These are phyloP conservation scores for Vulpes ferrilata DNA, from an alignment of 2,113 vertebrate species.

Conservation along the genomic window DNA sequence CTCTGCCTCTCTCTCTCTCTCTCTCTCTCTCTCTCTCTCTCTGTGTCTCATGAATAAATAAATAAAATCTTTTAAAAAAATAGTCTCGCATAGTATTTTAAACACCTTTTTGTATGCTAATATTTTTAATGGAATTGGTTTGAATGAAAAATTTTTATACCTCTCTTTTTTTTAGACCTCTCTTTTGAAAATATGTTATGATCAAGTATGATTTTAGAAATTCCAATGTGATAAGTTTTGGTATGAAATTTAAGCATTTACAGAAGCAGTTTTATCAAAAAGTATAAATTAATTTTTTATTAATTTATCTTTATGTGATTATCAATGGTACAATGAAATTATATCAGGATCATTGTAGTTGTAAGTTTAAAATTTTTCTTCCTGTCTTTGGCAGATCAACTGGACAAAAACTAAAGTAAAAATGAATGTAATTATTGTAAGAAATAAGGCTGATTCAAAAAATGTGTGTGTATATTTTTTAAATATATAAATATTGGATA, in stretches of 20 bases:
- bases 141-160: not conserved
- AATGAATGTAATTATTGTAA: not conserved
- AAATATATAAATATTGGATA: not conserved
- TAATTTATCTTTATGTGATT: slow-evolving; percentile 2
- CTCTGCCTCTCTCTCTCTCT: too few relatives aligned
- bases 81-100: not conserved
- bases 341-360: not conserved
- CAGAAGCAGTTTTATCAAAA: slow-evolving; percentile 37
- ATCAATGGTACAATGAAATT: not conserved
- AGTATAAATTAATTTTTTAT: not conserved
- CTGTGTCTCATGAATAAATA: too few relatives aligned
- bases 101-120: not conserved
- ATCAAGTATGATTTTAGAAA: not conserved
- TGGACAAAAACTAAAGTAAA: not conserved
- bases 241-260: slow-evolving; percentile 4
- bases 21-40: too few relatives aligned
- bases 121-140: not conserved
- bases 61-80: too few relatives aligned
- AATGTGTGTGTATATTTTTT: not conserved
- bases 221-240: not conserved
- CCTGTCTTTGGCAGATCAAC: not conserved
- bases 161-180: not conserved
- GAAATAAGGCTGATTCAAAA: slow-evolving; percentile 32
- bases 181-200: slow-evolving; percentile 4
- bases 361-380: not conserved